Conservation (phyloP, 2,797 vertebrate species). For the Rhynchotus rufescens region DNA sequence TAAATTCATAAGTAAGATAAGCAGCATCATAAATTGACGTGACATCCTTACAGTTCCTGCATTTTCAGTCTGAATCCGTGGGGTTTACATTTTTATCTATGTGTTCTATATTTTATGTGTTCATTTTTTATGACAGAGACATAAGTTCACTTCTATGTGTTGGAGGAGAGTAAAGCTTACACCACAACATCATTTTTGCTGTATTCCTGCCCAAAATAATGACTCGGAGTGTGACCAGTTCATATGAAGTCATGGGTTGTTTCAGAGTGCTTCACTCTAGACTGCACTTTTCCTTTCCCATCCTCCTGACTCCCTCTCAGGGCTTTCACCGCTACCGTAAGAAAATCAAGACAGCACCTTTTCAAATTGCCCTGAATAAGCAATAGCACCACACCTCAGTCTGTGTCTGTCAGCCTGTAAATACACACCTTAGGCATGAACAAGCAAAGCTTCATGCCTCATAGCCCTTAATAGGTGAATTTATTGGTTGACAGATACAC, state of each 20-base stretch:
- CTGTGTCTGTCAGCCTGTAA: neutral
- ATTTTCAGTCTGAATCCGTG: neutral
- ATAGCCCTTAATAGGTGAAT: neutral
- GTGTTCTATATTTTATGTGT: neutral
- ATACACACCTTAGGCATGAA: conserved; percentile 18
- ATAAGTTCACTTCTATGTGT: neutral
- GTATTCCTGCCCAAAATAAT: conserved; percentile 25
- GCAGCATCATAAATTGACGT: neutral
- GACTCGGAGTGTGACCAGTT: neutral
- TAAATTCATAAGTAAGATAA: neutral
- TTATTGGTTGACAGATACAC: neutral
- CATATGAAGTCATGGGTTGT: conserved; percentile 52
- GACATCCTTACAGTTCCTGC: neutral
- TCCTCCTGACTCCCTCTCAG: neutral
- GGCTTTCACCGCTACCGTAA: neutral
- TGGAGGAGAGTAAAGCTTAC: neutral
- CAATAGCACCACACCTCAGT: neutral
- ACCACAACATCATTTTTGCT: neutral
- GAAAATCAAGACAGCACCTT: neutral
- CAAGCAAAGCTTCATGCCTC: conserved; percentile 16
- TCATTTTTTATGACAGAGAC: neutral
- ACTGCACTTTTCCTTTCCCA: neutral
- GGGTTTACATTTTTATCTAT: neutral
- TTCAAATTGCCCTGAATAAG: neutral
- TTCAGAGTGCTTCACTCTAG: conserved; percentile 33